Evolutionary conservation across 2,797 vertebrate genomes (phyloP).

Genomic region (Fistularia commersonii): DNA sequence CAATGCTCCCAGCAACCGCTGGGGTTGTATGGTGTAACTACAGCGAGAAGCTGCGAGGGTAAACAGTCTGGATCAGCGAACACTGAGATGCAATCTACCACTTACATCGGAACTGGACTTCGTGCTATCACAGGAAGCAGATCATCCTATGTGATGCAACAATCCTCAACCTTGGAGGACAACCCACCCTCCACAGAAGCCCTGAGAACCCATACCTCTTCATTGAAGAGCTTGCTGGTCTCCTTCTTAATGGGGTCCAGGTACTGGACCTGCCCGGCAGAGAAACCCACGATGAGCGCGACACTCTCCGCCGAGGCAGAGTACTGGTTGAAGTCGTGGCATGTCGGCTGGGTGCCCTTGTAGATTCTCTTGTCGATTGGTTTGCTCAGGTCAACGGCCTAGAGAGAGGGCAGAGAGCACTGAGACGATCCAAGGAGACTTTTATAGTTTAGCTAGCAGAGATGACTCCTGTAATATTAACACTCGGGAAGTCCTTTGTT

Average conservation of each 20-base stretch:
- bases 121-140: not conserved
- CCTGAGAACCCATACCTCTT: constrained; percentile 76
- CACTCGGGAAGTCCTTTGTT: too few relatives aligned
- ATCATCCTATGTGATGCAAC: not conserved
- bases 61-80: too few relatives aligned
- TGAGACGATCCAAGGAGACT: too few relatives aligned
- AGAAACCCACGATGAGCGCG: constrained; percentile 88
- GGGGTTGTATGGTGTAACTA: too few relatives aligned
- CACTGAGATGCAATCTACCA: too few relatives aligned
- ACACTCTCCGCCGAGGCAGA: constrained; percentile 85
- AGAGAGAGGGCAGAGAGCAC: constrained; percentile 25
- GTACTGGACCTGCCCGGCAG: constrained; percentile 87
- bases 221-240: constrained; percentile 90
- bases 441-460: constrained; percentile 35
- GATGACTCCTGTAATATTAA: too few relatives aligned
- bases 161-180: not conserved
- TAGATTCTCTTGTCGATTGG: constrained; percentile 92
- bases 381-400: constrained; percentile 90
- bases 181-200: not conserved
- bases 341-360: constrained; percentile 90
- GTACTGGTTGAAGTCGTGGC: constrained; percentile 92
- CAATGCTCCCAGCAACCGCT: too few relatives aligned
- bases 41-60: too few relatives aligned
- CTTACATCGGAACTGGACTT: too few relatives aligned
- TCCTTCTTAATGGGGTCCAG: constrained; percentile 91